These are phyloP conservation scores for Xenops minutus DNA, from an alignment of 2,797 vertebrate species.

Conservation along the genomic window DNA sequence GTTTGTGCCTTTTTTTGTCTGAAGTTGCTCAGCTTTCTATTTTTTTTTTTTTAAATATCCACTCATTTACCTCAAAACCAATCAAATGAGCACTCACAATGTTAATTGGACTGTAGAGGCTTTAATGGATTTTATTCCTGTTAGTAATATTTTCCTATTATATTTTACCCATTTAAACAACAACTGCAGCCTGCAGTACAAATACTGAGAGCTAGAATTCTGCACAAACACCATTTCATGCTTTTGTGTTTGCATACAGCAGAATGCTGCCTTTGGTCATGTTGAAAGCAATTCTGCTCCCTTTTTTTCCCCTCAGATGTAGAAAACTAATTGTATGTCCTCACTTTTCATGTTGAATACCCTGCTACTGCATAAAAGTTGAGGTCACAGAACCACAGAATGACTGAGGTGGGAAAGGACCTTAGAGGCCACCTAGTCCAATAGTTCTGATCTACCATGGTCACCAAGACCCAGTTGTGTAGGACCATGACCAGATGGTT, in stretches of 20 bases:
- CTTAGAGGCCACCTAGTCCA: background rate
- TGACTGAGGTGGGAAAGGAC: background rate
- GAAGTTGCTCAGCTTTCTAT: background rate
- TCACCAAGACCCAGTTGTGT: rapidly evolving
- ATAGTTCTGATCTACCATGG: background rate
- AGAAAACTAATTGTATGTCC: background rate
- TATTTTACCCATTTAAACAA: background rate
- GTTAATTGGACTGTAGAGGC: background rate
- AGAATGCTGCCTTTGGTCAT: background rate
- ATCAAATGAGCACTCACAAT: background rate
- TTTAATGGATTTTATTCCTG: background rate
- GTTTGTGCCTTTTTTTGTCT: background rate
- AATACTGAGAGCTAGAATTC: background rate
- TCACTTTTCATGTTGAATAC: background rate
- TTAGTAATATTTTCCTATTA: background rate
- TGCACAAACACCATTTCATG: background rate
- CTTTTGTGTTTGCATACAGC: background rate
- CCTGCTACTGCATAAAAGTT: background rate
- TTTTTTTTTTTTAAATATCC: background rate
- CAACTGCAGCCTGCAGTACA: background rate
- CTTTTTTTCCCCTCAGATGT: background rate
- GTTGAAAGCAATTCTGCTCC: background rate
- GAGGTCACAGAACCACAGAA: background rate
- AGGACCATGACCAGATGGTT: background rate
- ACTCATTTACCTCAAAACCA: background rate